phyloP scores from a whole-genome alignment of 2,797 vertebrate species.

The Poecile montanus region DNA sequence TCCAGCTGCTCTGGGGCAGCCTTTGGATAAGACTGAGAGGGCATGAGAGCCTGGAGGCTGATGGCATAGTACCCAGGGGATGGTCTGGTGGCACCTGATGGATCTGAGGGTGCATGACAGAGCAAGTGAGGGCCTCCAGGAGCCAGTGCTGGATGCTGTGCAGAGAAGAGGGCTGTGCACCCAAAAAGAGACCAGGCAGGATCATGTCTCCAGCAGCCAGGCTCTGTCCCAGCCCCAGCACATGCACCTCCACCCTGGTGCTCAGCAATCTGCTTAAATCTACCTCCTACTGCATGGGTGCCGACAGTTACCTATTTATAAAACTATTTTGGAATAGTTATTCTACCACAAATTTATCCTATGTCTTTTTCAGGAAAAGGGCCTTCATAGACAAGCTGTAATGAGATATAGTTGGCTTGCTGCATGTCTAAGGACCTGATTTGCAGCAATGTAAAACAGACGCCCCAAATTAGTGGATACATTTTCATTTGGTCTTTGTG shows the following conservation, averaged over 20 bases:
- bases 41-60: rapidly evolving
- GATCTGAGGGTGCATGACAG: rapidly evolving
- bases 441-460: conserved; percentile 34
- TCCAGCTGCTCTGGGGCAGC: background rate
- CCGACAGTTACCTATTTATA: background rate
- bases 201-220: background rate
- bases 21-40: background rate
- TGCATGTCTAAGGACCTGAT: background rate
- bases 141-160: background rate
- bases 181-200: background rate
- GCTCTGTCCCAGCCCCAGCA: background rate
- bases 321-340: background rate
- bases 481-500: background rate
- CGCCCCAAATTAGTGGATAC: background rate
- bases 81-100: background rate
- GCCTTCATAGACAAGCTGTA: background rate
- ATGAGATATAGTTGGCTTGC: background rate
- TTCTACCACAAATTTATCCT: background rate
- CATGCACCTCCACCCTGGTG: background rate
- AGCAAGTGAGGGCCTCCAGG: background rate
- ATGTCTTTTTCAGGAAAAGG: conserved; percentile 1
- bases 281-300: background rate
- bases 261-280: background rate
- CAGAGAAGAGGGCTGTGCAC: rapidly evolving
- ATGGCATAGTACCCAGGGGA: rapidly evolving